Percentiles rank a stretch among this genome's conserved stretches.
These are phyloP conservation scores for Unio pictorum DNA, from an alignment of 2,888 invertebrate genomes.

Conservation along the genomic window DNA sequence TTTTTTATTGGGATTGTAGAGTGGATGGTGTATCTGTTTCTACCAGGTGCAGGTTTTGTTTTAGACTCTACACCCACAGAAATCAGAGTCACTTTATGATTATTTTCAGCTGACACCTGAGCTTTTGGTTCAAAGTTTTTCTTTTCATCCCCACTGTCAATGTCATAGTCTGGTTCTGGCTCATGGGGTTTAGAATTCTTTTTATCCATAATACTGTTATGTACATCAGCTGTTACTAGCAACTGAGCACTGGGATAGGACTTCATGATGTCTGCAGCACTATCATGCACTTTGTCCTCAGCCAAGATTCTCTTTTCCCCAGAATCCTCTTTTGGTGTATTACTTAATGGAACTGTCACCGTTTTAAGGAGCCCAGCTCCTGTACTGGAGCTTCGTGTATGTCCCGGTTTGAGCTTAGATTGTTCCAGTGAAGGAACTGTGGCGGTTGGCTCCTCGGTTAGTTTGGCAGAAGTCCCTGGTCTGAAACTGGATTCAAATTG, in stretches of 20 bases:
- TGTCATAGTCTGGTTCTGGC: constrained; percentile 62
- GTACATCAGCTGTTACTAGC: constrained; percentile 59
- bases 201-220: constrained; percentile 34
- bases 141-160: constrained; percentile 46
- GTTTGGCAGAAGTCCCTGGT: constrained; percentile 86
- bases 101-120: constrained; percentile 17
- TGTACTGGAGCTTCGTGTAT: constrained; percentile 35
- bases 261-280: constrained; percentile 58
- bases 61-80: constrained; percentile 44
- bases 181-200: constrained; percentile 36
- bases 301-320: constrained; percentile 58
- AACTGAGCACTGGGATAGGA: constrained; percentile 63
- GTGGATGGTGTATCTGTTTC: constrained; percentile 24
- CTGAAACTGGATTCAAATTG: constrained; percentile 84
- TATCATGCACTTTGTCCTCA: constrained; percentile 58
- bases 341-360: constrained; percentile 8
- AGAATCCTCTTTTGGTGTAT: constrained; percentile 19
- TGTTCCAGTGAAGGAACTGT: constrained; percentile 29
- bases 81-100: constrained; percentile 52
- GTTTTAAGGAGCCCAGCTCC: constrained; percentile 19
- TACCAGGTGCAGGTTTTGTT: background rate
- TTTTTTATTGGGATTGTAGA: constrained; percentile 29
- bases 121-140: constrained; percentile 17
- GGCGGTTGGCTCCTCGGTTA: constrained; percentile 90
- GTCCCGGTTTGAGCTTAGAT: constrained; percentile 31